These are phyloP conservation scores for Oopsacas minuta DNA, from an alignment of 37 sponge, comb jelly and placozoan species.

Conservation along the genomic window DNA sequence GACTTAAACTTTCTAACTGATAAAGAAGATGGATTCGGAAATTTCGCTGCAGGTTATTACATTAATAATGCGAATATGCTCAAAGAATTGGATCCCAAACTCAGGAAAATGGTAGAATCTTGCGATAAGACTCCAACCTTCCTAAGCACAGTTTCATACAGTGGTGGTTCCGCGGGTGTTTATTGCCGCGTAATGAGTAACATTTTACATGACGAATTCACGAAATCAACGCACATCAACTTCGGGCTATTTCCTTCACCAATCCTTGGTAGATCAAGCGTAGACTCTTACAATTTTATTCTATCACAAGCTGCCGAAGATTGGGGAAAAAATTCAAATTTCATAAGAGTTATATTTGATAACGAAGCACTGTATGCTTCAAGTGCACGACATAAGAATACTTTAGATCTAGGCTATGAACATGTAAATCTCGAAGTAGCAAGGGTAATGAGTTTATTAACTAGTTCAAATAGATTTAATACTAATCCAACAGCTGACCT, in stretches of 20 bases:
- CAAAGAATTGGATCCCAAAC: neutral
- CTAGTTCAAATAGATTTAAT: neutral
- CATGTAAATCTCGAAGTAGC: neutral
- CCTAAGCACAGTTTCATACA: neutral
- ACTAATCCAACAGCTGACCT: neutral
- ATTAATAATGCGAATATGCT: neutral
- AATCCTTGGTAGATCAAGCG: neutral
- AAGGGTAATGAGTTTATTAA: neutral
- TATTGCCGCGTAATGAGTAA: neutral
- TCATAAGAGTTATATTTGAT: neutral
- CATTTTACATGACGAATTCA: neutral
- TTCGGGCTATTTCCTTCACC: neutral
- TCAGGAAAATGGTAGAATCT: neutral
- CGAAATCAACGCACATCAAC: neutral
- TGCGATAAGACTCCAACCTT: constrained; percentile 1
- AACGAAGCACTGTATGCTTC: neutral
- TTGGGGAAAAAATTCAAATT: neutral
- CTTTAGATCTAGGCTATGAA: neutral
- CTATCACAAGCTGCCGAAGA: neutral
- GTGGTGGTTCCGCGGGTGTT: neutral
- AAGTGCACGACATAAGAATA: neutral
- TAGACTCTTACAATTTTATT: neutral
- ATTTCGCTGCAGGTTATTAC: neutral
- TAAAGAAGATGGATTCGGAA: neutral
- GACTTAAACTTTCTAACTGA: neutral